Percentiles rank a stretch among this genome's conserved stretches.
These are phyloP conservation scores for Spinus pinus DNA, from an alignment of 2,797 vertebrate species.

Conservation along the genomic window DNA sequence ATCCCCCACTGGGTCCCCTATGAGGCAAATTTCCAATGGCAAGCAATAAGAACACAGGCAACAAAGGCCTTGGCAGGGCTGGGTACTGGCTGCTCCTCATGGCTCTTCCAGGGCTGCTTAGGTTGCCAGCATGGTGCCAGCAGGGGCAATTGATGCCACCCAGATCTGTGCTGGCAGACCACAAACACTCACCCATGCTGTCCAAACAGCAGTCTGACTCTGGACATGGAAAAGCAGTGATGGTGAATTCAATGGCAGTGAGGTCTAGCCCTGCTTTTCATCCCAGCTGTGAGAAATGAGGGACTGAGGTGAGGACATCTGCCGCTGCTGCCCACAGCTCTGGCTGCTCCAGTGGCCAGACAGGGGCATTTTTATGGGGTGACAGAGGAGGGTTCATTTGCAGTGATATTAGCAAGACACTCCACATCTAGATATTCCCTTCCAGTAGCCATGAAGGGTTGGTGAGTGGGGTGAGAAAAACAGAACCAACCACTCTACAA, in stretches of 20 bases:
- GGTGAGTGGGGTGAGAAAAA: not conserved
- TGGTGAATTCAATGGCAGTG: not conserved
- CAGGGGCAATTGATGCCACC: not conserved
- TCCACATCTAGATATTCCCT: not conserved
- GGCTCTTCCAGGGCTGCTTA: not conserved
- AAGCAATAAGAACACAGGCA: not conserved
- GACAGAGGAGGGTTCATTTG: not conserved
- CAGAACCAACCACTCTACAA: not conserved
- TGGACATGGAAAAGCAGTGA: not conserved
- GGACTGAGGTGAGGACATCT: not conserved
- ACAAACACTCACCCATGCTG: accelerated
- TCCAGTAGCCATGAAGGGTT: not conserved
- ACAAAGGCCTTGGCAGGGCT: conserved; percentile 11
- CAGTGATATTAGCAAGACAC: not conserved
- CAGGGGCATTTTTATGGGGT: not conserved
- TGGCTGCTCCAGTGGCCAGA: not conserved
- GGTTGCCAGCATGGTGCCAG: not conserved
- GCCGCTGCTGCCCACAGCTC: not conserved
- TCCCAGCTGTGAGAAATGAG: not conserved
- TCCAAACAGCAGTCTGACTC: not conserved
- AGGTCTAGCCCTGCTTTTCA: not conserved
- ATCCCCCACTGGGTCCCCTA: not conserved
- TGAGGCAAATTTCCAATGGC: not conserved
- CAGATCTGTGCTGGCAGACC: not conserved
- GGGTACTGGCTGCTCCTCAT: not conserved